Evolutionary conservation across 2,797 vertebrate species (phyloP).

Genomic region (Adrianichthys oophorus): DNA sequence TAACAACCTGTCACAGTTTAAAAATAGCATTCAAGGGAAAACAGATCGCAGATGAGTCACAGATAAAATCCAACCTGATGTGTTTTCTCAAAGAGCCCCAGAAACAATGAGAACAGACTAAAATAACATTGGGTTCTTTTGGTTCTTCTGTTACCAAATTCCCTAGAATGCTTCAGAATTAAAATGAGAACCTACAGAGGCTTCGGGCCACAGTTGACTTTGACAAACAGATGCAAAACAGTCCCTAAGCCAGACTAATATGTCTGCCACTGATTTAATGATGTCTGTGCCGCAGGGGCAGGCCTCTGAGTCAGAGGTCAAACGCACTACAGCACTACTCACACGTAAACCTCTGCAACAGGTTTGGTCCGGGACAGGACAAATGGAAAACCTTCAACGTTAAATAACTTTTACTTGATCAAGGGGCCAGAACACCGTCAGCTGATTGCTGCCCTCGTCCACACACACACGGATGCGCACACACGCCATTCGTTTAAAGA

Average conservation of each 20-base stretch:
- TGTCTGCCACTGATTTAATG: conserved; percentile 17
- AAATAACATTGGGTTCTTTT: not conserved
- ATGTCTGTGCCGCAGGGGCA: not conserved
- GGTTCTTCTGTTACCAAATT: conserved; percentile 1
- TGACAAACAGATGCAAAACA: conserved; percentile 22
- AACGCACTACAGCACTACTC: conserved; percentile 3
- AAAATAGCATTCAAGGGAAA: conserved; percentile 8
- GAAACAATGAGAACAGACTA: not conserved
- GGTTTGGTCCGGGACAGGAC: not conserved
- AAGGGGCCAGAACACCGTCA: too few species aligned
- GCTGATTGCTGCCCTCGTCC: too few species aligned
- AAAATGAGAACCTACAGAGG: conserved; percentile 20
- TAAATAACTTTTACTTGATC: too few species aligned
- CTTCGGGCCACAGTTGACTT: conserved; percentile 38
- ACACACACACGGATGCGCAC: too few species aligned
- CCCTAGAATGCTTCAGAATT: too few species aligned
- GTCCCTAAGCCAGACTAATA: conserved; percentile 20
- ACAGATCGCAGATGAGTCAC: not conserved
- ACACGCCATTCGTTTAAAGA: too few species aligned
- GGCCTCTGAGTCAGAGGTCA: conserved; percentile 30
- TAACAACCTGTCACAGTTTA: not conserved
- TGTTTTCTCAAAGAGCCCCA: too few species aligned
- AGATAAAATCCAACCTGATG: not conserved
- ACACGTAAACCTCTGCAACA: not conserved
- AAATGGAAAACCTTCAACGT: not conserved